phyloP scores from a whole-genome alignment of 1,140 invertebrate species.

The Drosophila baimaii region DNA sequence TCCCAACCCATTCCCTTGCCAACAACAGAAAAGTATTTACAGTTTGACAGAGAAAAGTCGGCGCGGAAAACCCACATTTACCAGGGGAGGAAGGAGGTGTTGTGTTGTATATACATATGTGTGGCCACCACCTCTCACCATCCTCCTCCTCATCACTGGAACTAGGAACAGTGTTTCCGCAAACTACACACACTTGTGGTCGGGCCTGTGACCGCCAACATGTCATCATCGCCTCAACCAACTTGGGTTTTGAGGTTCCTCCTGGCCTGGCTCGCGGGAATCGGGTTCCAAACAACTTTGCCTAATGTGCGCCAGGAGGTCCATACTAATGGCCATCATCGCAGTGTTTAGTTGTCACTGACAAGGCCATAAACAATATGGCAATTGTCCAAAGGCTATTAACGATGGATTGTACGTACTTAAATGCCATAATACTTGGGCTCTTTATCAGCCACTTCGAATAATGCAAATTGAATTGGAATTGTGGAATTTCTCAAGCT shows the following conservation, averaged over 20 bases:
- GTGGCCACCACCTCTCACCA: background rate
- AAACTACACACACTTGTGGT: conserved; percentile 43
- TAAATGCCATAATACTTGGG: conserved; percentile 17
- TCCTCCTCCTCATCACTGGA: background rate
- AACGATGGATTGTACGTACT: conserved; percentile 5
- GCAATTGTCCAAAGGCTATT: background rate
- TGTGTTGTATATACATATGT: background rate
- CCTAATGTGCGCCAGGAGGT: conserved; percentile 14
- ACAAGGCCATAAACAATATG: conserved; percentile 33
- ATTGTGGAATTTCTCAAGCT: conserved; percentile 12
- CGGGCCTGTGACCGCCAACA: background rate
- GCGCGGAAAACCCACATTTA: conserved; percentile 62
- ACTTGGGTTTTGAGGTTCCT: conserved; percentile 24
- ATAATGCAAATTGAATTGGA: conserved; percentile 33
- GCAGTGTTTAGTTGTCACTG: conserved; percentile 42
- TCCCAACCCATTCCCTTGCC: conserved; percentile 20
- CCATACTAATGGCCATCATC: conserved; percentile 43
- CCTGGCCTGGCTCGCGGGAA: conserved; percentile 37
- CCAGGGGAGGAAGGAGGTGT: background rate
- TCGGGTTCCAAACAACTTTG: conserved; percentile 37
- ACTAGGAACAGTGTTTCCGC: conserved; percentile 48
- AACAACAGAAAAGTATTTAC: conserved; percentile 67
- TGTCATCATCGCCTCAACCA: conserved; percentile 39
- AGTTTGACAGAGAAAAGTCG: conserved; percentile 53
- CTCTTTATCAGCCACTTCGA: conserved; percentile 5